phyloP scores from a whole-genome alignment of 1,140 invertebrate species.

The Lasaia peninsularis region DNA sequence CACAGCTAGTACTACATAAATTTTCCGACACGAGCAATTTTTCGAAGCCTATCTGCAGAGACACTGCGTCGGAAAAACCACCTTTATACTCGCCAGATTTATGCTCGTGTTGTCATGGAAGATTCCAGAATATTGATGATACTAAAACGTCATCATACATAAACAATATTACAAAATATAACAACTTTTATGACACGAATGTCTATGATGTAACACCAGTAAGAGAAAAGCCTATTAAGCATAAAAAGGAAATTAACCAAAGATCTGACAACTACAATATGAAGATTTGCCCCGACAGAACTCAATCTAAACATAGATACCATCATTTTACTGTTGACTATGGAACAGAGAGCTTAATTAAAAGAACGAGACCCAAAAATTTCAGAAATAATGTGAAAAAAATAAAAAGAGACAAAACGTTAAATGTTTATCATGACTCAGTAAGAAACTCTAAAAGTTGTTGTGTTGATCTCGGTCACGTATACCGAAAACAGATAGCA shows the following conservation, averaged over 20 bases:
- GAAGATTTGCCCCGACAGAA: not conserved
- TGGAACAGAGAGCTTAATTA: conserved; percentile 16
- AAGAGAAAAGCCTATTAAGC: conserved; percentile 43
- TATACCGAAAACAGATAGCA: conserved; percentile 33
- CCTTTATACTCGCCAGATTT: conserved; percentile 36
- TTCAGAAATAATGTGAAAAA: conserved; percentile 8
- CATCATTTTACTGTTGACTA: conserved; percentile 22
- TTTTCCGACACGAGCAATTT: conserved; percentile 43
- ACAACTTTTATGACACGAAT: conserved; percentile 47
- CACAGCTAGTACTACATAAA: conserved; percentile 31
- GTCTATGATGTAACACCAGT: conserved; percentile 58
- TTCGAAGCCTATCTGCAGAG: conserved; percentile 52
- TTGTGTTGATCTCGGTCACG: conserved; percentile 38
- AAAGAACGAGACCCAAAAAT: conserved; percentile 17
- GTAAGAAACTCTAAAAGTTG: conserved; percentile 30
- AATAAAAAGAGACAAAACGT: conserved; percentile 1
- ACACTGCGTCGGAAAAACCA: conserved; percentile 20
- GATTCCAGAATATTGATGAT: conserved; percentile 50
- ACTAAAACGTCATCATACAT: not conserved
- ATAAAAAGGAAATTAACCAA: conserved; percentile 24
- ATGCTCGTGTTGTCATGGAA: conserved; percentile 55
- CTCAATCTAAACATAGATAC: conserved; percentile 15
- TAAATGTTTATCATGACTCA: not conserved
- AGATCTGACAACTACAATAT: conserved; percentile 12
- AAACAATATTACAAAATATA: conserved; percentile 22